Conservation (phyloP, 1,140 invertebrate genomes). For the Pteromalus puparum region DNA sequence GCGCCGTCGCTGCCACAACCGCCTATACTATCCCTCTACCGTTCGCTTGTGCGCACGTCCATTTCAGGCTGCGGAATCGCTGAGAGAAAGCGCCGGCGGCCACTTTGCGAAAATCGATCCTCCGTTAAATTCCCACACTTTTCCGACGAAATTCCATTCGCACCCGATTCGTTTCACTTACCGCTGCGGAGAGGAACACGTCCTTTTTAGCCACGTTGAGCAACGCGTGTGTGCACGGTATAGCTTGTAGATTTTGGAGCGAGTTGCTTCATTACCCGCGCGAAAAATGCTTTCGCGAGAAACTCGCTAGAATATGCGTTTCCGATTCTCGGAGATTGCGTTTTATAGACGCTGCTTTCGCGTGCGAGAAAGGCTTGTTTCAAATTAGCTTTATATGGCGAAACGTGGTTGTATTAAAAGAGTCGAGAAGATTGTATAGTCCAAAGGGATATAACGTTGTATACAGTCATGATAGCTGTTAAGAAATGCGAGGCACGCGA, state of each 20-base stretch:
- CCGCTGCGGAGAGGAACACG: too few species aligned
- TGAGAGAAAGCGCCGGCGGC: slow-evolving; percentile 22
- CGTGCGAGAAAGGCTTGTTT: neutral
- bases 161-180: slow-evolving; percentile 34
- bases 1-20: slow-evolving; percentile 51
- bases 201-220: neutral
- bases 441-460: neutral
- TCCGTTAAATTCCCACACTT: slow-evolving; percentile 44
- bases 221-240: neutral
- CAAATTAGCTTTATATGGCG: neutral
- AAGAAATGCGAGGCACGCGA: slow-evolving; percentile 66
- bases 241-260: neutral
- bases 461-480: slow-evolving; percentile 21
- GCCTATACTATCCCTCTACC: too few species aligned
- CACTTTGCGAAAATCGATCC: slow-evolving; percentile 41
- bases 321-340: neutral
- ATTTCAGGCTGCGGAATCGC: neutral
- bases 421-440: slow-evolving; percentile 10
- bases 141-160: slow-evolving; percentile 18
- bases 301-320: neutral
- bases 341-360: neutral
- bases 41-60: too few species aligned
- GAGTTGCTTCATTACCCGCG: neutral
- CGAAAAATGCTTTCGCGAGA: too few species aligned
- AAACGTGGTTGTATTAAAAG: too few species aligned